Percentiles rank a stretch among this genome's conserved stretches.
Evolutionary conservation across 2,113 vertebrate species (phyloP).

Genomic region (Pelodiscus sinensis): DNA sequence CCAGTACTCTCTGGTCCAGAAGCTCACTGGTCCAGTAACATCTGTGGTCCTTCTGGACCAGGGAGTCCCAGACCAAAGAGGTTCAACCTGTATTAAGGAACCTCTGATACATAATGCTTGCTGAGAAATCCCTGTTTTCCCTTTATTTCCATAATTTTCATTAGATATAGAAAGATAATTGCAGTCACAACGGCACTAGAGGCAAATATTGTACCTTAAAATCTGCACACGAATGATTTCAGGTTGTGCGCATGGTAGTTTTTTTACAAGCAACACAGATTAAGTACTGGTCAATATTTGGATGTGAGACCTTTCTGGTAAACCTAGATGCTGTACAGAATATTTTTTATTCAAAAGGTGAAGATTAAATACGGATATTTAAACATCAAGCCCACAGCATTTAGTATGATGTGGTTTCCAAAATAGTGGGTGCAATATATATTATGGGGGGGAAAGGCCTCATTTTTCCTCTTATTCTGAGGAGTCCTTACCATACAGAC

Average conservation of each 20-base stretch:
- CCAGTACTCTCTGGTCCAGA: too few relatives aligned
- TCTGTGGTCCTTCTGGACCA: too few relatives aligned
- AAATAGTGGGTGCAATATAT: not conserved
- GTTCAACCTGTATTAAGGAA: not conserved
- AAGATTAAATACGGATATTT: not conserved
- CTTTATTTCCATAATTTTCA: not conserved
- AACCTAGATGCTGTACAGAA: not conserved
- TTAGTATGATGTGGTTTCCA: not conserved
- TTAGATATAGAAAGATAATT: not conserved
- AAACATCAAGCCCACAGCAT: not conserved
- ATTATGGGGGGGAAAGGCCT: slow-evolving; percentile 2
- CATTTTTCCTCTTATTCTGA: slow-evolving; percentile 25
- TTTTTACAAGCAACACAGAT: slow-evolving; percentile 13
- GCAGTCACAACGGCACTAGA: not conserved
- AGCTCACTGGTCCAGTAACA: too few relatives aligned
- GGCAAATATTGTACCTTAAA: not conserved
- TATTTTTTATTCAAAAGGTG: not conserved
- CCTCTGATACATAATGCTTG: not conserved
- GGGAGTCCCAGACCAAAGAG: too few relatives aligned
- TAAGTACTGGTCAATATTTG: not conserved
- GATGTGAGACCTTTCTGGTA: not conserved
- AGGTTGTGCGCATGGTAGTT: not conserved
- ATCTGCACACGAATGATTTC: not conserved
- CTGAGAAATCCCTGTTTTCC: not conserved
- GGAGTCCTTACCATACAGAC: slow-evolving; percentile 8